Conservation (phyloP, 2,888 invertebrate species). For the Myathropa florea region DNA sequence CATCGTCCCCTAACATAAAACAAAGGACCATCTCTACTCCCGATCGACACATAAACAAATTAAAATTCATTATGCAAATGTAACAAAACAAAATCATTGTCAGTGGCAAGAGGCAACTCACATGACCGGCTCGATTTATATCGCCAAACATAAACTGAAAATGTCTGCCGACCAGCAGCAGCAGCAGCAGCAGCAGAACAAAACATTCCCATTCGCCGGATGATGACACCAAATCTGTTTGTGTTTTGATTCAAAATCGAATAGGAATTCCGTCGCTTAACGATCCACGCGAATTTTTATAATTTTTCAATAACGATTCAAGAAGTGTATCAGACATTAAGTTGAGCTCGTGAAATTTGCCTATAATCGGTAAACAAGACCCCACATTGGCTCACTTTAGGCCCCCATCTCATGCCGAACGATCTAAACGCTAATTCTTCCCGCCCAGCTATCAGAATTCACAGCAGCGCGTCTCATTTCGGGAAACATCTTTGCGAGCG, state of each 20-base stretch:
- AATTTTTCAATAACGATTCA: constrained; percentile 61
- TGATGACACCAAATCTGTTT: constrained; percentile 44
- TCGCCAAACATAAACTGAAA: neutral
- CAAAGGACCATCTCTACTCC: neutral
- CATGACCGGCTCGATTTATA: neutral
- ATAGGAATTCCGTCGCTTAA: constrained; percentile 33
- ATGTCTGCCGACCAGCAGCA: neutral
- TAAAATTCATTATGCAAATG: neutral
- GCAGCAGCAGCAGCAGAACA: neutral
- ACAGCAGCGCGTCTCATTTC: neutral
- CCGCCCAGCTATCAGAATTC: neutral
- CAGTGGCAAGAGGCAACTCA: neutral
- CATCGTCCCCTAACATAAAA: neutral
- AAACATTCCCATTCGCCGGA: neutral
- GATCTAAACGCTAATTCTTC: constrained; percentile 33
- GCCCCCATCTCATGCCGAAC: neutral
- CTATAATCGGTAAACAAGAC: constrained; percentile 47
- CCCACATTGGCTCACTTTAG: constrained; percentile 11
- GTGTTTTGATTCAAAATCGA: constrained; percentile 22
- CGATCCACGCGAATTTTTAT: constrained; percentile 45
- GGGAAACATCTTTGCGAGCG: neutral
- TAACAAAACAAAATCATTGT: neutral
- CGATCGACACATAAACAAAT: neutral
- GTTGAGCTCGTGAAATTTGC: constrained; percentile 33
- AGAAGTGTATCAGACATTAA: constrained; percentile 29